Conservation (phyloP, 1,140 invertebrate genomes). For the Lordiphosa collinella region DNA sequence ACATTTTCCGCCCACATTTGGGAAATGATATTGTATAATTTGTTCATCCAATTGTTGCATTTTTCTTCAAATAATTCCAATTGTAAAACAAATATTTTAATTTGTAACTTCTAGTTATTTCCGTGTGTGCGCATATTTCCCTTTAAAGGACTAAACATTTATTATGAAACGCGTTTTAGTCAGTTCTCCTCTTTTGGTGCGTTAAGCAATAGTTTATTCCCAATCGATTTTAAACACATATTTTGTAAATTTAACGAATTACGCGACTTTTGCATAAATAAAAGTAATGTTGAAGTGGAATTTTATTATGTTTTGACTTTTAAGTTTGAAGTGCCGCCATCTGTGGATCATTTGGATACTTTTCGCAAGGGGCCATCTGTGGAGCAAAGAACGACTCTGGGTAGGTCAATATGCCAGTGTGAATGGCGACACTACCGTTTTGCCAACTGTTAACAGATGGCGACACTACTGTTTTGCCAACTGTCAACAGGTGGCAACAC, state of each 20-base stretch:
- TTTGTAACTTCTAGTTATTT: conserved; percentile 31
- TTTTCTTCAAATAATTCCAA: conserved; percentile 43
- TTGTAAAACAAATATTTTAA: conserved; percentile 37
- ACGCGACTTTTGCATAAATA: conserved; percentile 55
- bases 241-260: conserved; percentile 55
- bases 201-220: conserved; percentile 10
- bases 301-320: neutral
- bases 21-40: conserved; percentile 14
- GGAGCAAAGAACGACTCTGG: too few species aligned
- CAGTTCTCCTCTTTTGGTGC: conserved; percentile 12
- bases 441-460: too few species aligned
- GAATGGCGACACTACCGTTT: too few species aligned
- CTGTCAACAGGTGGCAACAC: too few species aligned
- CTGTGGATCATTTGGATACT: too few species aligned
- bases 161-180: conserved; percentile 37
- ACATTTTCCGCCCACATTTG: conserved; percentile 1
- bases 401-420: too few species aligned
- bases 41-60: conserved; percentile 13
- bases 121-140: conserved; percentile 37
- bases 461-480: too few species aligned
- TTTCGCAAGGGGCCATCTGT: too few species aligned
- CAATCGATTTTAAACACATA: conserved; percentile 47
- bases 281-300: conserved; percentile 54
- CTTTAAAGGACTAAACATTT: conserved; percentile 18
- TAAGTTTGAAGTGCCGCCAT: too few species aligned